These are phyloP conservation scores for Bubo blakistoni DNA, from an alignment of 2,113 vertebrate species.

Conservation along the genomic window DNA sequence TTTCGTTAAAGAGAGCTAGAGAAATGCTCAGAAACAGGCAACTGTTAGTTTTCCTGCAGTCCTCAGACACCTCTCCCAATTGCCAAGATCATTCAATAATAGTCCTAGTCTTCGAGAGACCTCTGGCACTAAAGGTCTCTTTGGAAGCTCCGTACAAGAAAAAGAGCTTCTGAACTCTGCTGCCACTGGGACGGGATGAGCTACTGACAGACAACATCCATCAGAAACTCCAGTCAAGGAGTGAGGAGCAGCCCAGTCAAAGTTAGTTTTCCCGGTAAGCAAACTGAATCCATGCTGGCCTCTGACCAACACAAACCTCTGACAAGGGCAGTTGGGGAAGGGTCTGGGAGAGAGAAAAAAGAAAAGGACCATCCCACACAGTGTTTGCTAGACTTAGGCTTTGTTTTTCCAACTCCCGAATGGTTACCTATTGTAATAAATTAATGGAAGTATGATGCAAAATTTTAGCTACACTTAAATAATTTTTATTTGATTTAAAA, in stretches of 20 bases:
- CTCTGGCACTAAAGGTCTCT: background rate
- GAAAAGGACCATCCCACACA: background rate
- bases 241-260: background rate
- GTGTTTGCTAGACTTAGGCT: background rate
- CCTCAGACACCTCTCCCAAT: background rate
- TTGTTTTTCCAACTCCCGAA: background rate
- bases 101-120: background rate
- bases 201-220: background rate
- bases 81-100: background rate
- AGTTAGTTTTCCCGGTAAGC: background rate
- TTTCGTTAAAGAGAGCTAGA: background rate
- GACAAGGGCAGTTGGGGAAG: background rate
- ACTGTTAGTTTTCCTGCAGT: background rate
- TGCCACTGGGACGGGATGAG: background rate
- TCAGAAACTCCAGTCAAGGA: background rate
- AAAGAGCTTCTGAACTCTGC: background rate
- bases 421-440: background rate
- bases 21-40: background rate
- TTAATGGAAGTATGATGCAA: slow-evolving; percentile 17
- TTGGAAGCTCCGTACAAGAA: background rate
- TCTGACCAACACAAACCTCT: background rate
- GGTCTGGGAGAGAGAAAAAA: background rate
- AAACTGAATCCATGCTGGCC: background rate
- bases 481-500: slow-evolving; percentile 42
- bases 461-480: slow-evolving; percentile 15